Percentiles rank a stretch among this genome's conserved stretches.
These are phyloP conservation scores for Psittacara wagleri DNA, from an alignment of 2,113 vertebrate genomes.

Conservation along the genomic window DNA sequence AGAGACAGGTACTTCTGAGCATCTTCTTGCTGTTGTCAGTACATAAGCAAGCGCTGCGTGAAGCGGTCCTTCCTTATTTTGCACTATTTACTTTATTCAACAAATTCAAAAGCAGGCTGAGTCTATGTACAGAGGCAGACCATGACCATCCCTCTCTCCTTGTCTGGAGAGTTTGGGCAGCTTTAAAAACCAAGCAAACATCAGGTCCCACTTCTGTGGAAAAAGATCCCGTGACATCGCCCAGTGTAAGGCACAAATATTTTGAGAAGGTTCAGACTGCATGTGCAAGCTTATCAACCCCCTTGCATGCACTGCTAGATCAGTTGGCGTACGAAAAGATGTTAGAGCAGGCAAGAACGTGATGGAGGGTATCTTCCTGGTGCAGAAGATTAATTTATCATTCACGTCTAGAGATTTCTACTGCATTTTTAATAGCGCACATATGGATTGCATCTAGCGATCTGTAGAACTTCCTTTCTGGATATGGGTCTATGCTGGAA, in stretches of 20 bases:
- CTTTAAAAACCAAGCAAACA: conserved; percentile 13
- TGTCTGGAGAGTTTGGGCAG: background rate
- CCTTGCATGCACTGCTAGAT: background rate
- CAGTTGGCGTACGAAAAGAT: background rate
- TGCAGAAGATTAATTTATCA: background rate
- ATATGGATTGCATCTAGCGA: background rate
- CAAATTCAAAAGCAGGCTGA: background rate
- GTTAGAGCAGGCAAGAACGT: background rate
- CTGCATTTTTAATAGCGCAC: background rate
- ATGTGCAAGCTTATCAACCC: background rate
- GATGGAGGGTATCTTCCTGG: background rate
- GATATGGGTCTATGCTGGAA: background rate
- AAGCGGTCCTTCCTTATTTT: background rate
- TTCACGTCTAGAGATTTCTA: background rate
- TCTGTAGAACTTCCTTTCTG: background rate
- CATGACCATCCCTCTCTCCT: background rate
- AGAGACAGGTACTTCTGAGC: background rate
- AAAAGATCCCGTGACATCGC: background rate
- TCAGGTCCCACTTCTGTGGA: background rate
- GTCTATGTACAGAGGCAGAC: background rate
- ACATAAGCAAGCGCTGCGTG: background rate
- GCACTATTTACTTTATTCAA: background rate
- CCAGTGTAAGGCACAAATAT: background rate
- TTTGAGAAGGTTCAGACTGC: background rate
- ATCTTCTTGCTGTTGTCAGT: background rate